phyloP scores from a whole-genome alignment of 35 echinoderm and acorn worm species.

The Ophioderma brevispina region DNA sequence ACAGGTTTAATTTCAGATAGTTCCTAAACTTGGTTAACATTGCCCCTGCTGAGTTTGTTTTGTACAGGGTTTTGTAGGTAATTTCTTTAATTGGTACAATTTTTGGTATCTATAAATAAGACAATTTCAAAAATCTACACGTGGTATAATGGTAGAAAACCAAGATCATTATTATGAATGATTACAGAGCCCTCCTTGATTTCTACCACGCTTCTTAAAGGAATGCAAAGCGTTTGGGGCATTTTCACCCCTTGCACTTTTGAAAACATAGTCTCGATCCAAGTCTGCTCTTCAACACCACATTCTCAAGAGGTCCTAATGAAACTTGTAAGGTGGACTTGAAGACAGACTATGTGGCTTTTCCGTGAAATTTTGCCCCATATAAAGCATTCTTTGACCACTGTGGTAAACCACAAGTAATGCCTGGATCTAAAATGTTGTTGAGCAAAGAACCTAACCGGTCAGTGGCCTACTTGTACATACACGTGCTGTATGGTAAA shows the following conservation, averaged over 20 bases:
- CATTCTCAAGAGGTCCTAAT: too few species aligned
- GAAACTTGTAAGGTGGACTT: neutral
- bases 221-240: neutral
- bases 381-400: conserved; percentile 6
- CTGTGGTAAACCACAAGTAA: neutral
- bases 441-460: neutral
- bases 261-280: neutral
- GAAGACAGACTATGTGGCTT: neutral
- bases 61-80: too few species aligned
- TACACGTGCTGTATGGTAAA: too few species aligned
- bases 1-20: too few species aligned
- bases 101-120: too few species aligned
- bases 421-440: neutral
- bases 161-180: too few species aligned
- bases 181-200: neutral
- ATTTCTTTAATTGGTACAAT: too few species aligned
- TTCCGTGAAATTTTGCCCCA: neutral
- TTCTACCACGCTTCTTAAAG: neutral
- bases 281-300: neutral
- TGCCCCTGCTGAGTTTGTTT: too few species aligned
- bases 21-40: too few species aligned
- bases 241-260: neutral
- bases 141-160: too few species aligned
- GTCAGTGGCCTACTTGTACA: neutral
- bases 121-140: too few species aligned